Conservation (phyloP, 1,140 invertebrate genomes). For the Papilio dardanus region DNA sequence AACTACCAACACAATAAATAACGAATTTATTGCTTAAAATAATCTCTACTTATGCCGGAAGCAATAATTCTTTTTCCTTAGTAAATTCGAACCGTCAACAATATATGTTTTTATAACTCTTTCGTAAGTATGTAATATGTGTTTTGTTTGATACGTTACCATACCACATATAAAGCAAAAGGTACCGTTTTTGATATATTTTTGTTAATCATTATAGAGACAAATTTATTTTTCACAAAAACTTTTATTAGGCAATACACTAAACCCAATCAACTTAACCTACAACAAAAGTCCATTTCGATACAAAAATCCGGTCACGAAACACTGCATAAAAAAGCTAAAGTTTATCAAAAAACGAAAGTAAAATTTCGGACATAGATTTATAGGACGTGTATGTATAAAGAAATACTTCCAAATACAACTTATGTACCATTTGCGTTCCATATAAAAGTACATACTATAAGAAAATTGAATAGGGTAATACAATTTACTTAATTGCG, state of each 20-base stretch:
- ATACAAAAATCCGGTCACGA: not conserved
- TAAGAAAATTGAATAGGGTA: slow-evolving; percentile 4
- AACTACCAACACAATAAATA: not conserved
- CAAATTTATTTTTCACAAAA: not conserved
- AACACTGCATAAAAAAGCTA: not conserved
- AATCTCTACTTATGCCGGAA: not conserved
- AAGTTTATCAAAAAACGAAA: not conserved
- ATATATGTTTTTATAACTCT: no score
- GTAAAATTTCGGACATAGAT: not conserved
- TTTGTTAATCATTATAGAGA: not conserved
- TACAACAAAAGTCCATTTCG: not conserved
- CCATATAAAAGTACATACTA: not conserved
- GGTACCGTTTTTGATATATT: not conserved
- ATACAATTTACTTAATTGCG: slow-evolving; percentile 9
- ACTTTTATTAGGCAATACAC: not conserved
- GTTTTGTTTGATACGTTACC: no score
- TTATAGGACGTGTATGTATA: not conserved
- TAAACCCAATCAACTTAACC: not conserved
- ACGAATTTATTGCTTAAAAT: not conserved
- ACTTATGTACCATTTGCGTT: not conserved
- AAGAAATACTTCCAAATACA: not conserved
- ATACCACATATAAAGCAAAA: not conserved
- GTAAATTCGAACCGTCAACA: not conserved
- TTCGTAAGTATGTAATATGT: no score
- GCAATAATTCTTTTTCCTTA: not conserved